These are phyloP conservation scores for Leptobrachium ailaonicum DNA, from an alignment of 2,113 vertebrate genomes.

Conservation along the genomic window DNA sequence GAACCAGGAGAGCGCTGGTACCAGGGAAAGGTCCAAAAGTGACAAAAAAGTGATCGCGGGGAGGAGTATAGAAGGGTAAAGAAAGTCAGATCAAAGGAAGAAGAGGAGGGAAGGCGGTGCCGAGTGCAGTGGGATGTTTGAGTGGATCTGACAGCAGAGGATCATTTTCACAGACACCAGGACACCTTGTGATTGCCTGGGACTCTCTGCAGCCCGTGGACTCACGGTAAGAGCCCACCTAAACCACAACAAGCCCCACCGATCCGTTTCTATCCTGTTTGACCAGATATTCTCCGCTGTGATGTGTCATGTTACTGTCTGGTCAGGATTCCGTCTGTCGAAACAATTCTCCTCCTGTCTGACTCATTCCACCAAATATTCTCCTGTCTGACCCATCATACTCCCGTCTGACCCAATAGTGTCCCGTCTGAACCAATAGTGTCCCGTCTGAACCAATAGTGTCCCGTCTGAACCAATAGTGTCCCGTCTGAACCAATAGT, in stretches of 20 bases:
- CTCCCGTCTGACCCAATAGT: no score
- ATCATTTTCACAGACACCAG: conserved; percentile 16
- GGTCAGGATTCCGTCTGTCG: no score
- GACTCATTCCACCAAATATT: no score
- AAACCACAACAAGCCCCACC: neutral
- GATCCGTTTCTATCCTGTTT: neutral
- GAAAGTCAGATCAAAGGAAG: neutral
- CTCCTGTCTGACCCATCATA: no score
- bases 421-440: no score
- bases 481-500: no score
- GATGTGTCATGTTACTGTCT: no score
- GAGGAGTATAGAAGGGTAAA: neutral
- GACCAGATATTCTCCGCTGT: no score
- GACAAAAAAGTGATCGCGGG: neutral
- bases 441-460: no score
- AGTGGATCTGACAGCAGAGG: neutral
- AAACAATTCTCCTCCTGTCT: no score
- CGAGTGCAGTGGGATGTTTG: conserved; percentile 10
- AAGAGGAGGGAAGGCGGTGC: conserved; percentile 40
- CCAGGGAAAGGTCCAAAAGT: neutral
- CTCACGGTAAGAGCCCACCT: conserved; percentile 7
- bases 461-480: no score
- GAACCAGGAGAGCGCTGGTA: neutral
- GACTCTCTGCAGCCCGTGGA: neutral
- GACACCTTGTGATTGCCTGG: conserved; percentile 24